These are phyloP conservation scores for Girardinus metallicus DNA, from an alignment of 2,797 vertebrate species.

Conservation along the genomic window DNA sequence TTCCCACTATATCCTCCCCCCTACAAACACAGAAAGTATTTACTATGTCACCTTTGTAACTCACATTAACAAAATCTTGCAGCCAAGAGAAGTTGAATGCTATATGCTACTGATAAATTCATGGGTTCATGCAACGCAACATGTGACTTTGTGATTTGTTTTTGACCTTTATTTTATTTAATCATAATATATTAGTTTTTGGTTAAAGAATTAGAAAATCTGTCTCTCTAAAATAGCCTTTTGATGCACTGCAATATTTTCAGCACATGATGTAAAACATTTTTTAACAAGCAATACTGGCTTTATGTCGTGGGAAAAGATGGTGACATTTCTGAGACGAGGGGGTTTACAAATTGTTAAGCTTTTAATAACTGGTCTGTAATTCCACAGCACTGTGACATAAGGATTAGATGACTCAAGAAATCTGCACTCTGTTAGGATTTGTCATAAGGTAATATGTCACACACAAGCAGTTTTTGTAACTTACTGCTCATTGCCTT, in stretches of 20 bases:
- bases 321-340: constrained; percentile 44
- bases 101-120: background rate
- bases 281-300: constrained; percentile 43
- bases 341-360: constrained; percentile 62
- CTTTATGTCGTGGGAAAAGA: constrained; percentile 35
- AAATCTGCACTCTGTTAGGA: constrained; percentile 50
- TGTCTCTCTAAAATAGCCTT: background rate
- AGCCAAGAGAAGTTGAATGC: background rate
- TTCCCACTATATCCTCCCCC: background rate
- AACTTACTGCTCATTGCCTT: constrained; percentile 31
- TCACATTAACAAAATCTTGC: background rate
- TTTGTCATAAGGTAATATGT: constrained; percentile 48
- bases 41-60: background rate
- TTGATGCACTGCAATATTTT: background rate
- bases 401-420: constrained; percentile 63
- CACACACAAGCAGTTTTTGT: constrained; percentile 10
- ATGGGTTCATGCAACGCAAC: background rate
- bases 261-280: constrained; percentile 15
- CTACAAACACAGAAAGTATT: background rate
- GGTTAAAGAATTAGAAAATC: background rate
- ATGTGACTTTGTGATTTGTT: background rate
- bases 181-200: background rate
- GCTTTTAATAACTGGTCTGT: constrained; percentile 62
- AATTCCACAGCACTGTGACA: constrained; percentile 44
- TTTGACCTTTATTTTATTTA: background rate